Conservation (phyloP, 2,888 invertebrate species). For the Morpho achilles region DNA sequence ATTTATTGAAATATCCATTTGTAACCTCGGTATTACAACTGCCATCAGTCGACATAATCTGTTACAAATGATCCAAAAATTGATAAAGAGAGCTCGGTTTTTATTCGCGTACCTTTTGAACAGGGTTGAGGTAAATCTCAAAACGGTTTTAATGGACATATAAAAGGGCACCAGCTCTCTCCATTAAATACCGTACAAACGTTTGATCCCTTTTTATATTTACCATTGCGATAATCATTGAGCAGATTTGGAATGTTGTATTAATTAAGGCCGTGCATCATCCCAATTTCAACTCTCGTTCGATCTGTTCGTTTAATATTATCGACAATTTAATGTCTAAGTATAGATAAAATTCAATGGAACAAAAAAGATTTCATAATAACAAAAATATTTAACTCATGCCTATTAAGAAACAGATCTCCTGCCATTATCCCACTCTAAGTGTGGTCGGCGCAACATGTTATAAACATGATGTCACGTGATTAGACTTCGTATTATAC, state of each 20-base stretch:
- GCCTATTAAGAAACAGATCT: no score
- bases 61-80: slow-evolving; percentile 58
- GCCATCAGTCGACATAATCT: slow-evolving; percentile 39
- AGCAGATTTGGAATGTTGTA: slow-evolving; percentile 57
- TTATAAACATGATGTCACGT: no score
- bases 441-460: no score
- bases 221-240: slow-evolving; percentile 64
- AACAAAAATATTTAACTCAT: no score
- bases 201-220: slow-evolving; percentile 78
- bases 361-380: no score
- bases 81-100: slow-evolving; percentile 54
- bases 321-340: not conserved
- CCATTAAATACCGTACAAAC: slow-evolving; percentile 78
- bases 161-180: slow-evolving; percentile 73
- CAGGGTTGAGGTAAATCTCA: slow-evolving; percentile 61
- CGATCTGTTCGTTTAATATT: not conserved
- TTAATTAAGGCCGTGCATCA: slow-evolving; percentile 54
- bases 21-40: slow-evolving; percentile 1
- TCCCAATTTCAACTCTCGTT: slow-evolving; percentile 9
- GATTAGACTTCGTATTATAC: no score
- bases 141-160: slow-evolving; percentile 74
- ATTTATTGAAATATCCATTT: no score
- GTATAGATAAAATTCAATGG: no score
- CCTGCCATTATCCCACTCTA: no score
- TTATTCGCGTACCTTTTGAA: slow-evolving; percentile 58